Base-by-base conservation (phyloP, 2,888 invertebrate species). In the Melinaea menophilus region DNA sequence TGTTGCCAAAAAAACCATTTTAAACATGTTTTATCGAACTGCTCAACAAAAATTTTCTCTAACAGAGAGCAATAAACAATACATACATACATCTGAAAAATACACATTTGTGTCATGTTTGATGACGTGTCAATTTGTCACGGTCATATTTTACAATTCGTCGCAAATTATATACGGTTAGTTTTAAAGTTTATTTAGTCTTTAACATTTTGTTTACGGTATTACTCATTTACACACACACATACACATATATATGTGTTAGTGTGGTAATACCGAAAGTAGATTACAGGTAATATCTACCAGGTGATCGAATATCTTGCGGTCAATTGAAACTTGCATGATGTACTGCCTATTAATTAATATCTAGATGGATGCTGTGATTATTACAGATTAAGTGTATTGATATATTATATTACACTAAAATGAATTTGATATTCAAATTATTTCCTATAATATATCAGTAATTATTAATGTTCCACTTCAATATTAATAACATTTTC, bases 281-380 rank as follows among this genome's bases (percentile, higher is more conserved):
- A 51, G 51, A 51, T 51, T 51, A 51, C 51, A 51, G 3, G 51
- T 11, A 51, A 51, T 51, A 51, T 51, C 5, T 31, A 22, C 5
- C 3, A 48, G 51, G 35, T 56, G 56, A 63, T 56, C 47, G 46
- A 59, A 59, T 35, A 56, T 46, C 46, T 56, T 61, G 56, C 34
- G 55, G 46, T 60, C 60, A 57, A 64, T 64, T 57, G 57, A 22
- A 45, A 61, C 57, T 55, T 61, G 59, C 64, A 65, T 62, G 63
- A 66, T 65, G 61, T 62, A 67, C 55, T 63, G 56, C 59, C 62
- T 69, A 69, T 72, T 71, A 71, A 72, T 72, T 71, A 72, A 68
- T 58, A 33, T 11, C 59, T 51, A 51, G 56, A 55, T 55, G 34
- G 45, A 55, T 59, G 48, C 9, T 41, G 41, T 9, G 41, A 41